phyloP scores from a whole-genome alignment of 1,140 invertebrate species.

The Cydia pomonella region DNA sequence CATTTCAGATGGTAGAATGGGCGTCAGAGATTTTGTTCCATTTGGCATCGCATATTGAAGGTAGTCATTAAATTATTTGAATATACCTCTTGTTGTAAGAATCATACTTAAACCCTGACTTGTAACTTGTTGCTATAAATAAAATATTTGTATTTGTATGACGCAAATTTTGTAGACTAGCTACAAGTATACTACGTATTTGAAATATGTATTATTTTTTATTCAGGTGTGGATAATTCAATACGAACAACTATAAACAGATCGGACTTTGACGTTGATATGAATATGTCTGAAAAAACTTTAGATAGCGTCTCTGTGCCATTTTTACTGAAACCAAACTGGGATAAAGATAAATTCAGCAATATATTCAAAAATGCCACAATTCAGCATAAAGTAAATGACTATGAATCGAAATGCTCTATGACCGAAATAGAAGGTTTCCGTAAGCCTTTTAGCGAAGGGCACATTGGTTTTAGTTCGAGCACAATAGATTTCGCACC shows the following conservation, averaged over 20 bases:
- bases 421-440: no score
- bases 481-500: background rate
- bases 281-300: background rate
- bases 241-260: background rate
- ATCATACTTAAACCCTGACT: no score
- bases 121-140: no score
- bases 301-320: background rate
- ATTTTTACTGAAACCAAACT: background rate
- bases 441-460: background rate
- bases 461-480: background rate
- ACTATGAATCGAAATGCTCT: background rate
- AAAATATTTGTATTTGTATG: no score
- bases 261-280: background rate
- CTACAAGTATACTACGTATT: background rate
- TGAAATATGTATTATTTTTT: background rate
- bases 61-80: background rate
- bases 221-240: background rate
- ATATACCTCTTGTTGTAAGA: background rate
- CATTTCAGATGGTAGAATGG: slow-evolving; percentile 8
- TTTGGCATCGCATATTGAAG: background rate
- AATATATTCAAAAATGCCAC: background rate
- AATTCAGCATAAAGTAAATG: background rate
- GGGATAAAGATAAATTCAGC: background rate
- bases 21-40: slow-evolving; percentile 6
- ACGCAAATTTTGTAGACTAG: no score